Percentiles rank a stretch among this genome's conserved stretches.
Conservation (phyloP, 2,113 vertebrate genomes). For the Cyanoramphus novaezelandiae region DNA sequence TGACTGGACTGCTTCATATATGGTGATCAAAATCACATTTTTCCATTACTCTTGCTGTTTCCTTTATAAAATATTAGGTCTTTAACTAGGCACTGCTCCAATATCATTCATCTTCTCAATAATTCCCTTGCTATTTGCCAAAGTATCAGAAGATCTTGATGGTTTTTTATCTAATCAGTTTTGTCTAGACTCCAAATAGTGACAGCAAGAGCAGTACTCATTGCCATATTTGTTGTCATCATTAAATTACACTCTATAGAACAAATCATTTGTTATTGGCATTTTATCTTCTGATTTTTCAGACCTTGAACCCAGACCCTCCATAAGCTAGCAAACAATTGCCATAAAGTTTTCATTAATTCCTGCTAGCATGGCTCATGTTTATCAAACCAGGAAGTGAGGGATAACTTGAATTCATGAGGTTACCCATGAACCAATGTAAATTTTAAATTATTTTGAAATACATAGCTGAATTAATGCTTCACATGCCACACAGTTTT, state of each 20-base stretch:
- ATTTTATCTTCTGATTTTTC: slow-evolving; percentile 40
- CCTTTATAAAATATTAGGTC: slow-evolving; percentile 51
- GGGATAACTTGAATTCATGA: not conserved
- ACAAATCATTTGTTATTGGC: slow-evolving; percentile 46
- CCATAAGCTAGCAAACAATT: not conserved
- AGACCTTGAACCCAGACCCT: not conserved
- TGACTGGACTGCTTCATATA: not conserved
- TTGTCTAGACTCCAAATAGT: slow-evolving; percentile 57
- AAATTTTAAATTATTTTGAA: not conserved
- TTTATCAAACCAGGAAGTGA: slow-evolving; percentile 43
- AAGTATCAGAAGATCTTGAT: slow-evolving; percentile 63
- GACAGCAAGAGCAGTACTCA: not conserved
- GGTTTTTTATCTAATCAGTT: slow-evolving; percentile 69
- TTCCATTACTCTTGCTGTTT: slow-evolving; percentile 59
- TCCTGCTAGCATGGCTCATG: slow-evolving; percentile 10
- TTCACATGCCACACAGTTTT: slow-evolving; percentile 27
- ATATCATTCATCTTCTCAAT: slow-evolving; percentile 68
- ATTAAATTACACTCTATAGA: slow-evolving; percentile 53
- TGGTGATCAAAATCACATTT: slow-evolving; percentile 16
- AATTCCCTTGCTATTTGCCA: slow-evolving; percentile 56
- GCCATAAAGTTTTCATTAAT: slow-evolving; percentile 36
- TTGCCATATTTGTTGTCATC: slow-evolving; percentile 70
- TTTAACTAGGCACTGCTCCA: slow-evolving; percentile 75
- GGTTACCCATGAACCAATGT: not conserved
- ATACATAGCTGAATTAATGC: not conserved